phyloP scores from a whole-genome alignment of 2,888 invertebrate genomes.

The Nomada ferruginata region DNA sequence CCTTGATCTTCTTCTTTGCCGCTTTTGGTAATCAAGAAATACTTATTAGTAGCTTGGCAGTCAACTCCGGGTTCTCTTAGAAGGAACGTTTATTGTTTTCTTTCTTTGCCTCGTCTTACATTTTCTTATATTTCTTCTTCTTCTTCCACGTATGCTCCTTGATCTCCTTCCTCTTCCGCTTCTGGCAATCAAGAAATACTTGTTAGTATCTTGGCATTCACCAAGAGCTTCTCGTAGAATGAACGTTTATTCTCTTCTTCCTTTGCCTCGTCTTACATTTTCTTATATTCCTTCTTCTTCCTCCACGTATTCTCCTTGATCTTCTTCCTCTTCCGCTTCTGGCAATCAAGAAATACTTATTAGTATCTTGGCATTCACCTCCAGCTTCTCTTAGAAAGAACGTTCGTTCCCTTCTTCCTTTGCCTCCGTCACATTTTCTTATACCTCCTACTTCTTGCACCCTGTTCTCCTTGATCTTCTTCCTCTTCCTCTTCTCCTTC shows the following conservation, averaged over 20 bases:
- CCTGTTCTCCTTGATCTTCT: constrained; percentile 27
- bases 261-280: constrained; percentile 29
- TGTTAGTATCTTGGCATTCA: constrained; percentile 63
- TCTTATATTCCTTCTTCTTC: background rate
- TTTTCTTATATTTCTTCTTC: constrained; percentile 15
- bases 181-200: constrained; percentile 54
- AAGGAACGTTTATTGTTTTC: constrained; percentile 17
- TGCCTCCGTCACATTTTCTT: background rate
- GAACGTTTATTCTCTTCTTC: constrained; percentile 22
- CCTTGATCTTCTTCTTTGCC: constrained; percentile 22
- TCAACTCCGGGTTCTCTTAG: constrained; percentile 52
- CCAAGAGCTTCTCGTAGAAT: constrained; percentile 50
- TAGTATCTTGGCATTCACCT: constrained; percentile 60
- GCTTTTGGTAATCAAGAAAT: constrained; percentile 43
- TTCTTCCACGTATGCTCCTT: constrained; percentile 20
- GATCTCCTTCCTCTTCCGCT: constrained; percentile 36
- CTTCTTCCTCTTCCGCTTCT: constrained; percentile 1
- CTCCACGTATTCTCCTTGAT: constrained; percentile 22
- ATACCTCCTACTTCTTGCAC: constrained; percentile 15
- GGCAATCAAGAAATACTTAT: constrained; percentile 61
- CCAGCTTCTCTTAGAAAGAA: constrained; percentile 55
- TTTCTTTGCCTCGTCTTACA: constrained; percentile 34
- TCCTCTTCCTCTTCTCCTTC: constrained; percentile 40
- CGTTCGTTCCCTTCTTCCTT: constrained; percentile 44
- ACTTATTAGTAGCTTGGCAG: constrained; percentile 64